These are phyloP conservation scores for Thereva nobilitata DNA, from an alignment of 2,888 invertebrate species.

Conservation along the genomic window DNA sequence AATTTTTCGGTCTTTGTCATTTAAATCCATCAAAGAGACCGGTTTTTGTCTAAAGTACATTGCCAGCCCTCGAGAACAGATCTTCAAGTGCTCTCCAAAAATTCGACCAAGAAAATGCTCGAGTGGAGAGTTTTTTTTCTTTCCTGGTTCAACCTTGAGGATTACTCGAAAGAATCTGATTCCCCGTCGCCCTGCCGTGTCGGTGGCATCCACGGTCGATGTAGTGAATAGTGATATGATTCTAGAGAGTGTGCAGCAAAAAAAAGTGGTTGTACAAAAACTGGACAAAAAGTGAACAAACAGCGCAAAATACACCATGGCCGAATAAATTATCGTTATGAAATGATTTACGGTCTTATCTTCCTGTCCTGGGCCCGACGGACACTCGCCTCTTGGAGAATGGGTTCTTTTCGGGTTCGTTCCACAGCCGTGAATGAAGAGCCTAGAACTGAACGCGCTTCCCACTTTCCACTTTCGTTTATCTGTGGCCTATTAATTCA, in stretches of 20 bases:
- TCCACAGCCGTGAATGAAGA: not conserved
- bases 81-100: conserved; percentile 10
- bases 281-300: not conserved
- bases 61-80: conserved; percentile 10
- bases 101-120: too few species aligned
- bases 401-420: not conserved
- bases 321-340: conserved; percentile 34
- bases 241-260: not conserved
- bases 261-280: not conserved
- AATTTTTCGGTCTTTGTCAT: conserved; percentile 27
- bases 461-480: too few species aligned
- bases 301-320: not conserved
- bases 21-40: conserved; percentile 33
- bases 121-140: too few species aligned
- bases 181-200: too few species aligned
- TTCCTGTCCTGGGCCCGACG: not conserved
- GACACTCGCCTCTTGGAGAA: not conserved
- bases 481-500: too few species aligned
- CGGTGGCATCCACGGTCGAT: too few species aligned
- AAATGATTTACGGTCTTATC: conserved; percentile 21
- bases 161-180: too few species aligned
- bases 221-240: conserved; percentile 1
- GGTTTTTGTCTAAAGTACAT: conserved; percentile 30
- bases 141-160: too few species aligned
- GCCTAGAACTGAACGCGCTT: too few species aligned